Percentiles rank a stretch among this genome's conserved stretches.
Conservation (phyloP, 2,113 vertebrate species). For the Aptenodytes patagonicus region DNA sequence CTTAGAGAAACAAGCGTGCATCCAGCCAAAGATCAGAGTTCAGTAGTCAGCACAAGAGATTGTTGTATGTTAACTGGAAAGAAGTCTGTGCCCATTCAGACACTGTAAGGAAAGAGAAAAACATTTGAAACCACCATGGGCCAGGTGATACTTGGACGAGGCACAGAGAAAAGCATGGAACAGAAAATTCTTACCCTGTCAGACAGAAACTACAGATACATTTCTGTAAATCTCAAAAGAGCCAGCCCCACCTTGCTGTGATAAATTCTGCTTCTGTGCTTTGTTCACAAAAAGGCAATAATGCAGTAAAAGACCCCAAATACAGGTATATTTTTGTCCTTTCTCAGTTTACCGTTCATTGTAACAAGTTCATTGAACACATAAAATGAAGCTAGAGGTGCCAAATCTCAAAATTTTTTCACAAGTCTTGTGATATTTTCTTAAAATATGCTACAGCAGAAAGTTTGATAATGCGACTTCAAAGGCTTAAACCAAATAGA, state of each 20-base stretch:
- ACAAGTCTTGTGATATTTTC: not conserved
- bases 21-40: slow-evolving; percentile 32
- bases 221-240: not conserved
- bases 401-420: not conserved
- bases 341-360: not conserved
- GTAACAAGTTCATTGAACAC: not conserved
- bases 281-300: not conserved
- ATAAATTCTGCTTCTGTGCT: not conserved
- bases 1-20: slow-evolving; percentile 17
- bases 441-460: not conserved
- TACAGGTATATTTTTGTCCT: not conserved
- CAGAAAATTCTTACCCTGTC: not conserved
- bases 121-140: not conserved
- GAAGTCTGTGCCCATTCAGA: not conserved
- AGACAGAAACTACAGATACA: not conserved
- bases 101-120: not conserved
- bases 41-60: not conserved
- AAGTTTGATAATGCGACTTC: not conserved
- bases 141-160: not conserved
- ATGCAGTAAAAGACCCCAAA: not conserved
- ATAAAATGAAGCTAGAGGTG: not conserved
- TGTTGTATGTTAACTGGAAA: slow-evolving; percentile 38
- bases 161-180: not conserved
- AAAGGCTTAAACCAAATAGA: not conserved
- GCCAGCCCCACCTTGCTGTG: not conserved